Base-by-base conservation (phyloP, 2,113 vertebrate species). In the Arvicanthis niloticus region DNA sequence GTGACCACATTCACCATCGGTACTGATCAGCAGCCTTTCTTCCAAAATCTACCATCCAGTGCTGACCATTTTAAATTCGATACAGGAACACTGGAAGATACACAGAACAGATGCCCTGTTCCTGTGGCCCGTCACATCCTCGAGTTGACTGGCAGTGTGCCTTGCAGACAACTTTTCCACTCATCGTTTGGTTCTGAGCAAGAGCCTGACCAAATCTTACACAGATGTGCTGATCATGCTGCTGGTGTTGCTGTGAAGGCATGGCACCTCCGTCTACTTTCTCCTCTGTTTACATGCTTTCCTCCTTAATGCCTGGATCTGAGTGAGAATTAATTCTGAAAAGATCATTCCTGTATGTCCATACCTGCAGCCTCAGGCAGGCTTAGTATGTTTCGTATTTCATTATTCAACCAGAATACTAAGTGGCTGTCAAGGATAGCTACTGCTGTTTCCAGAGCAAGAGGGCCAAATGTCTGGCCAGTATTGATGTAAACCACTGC, bases 291-390 rank as follows among this genome's bases (percentile, higher is more conserved):
- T 40, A 68, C 88, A 67, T 85, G 89, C 58, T 72, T 94, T 93
- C 91, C 22, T 93, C 51, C 45, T 92, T 70, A 93, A 67, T 22
- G 87, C 45, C 45, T 70, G 60, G 85, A 81, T 89, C 90, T 92
- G 75, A 94, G 82, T 58, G 87, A 78, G 45, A 85, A 51, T 5
- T 68, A 48, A 78, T 68, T 81, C 73, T 91, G 70, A 42, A 75
- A 62, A 91, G n/a, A 21, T 65, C 40, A 8, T 67, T 26, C 81
- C 70, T 90, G 15, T 80, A 56, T 65, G 81, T 88, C 34, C 53
- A 22, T 89, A 85, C 86, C 22, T 89, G 62, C 80, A 90, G 3
- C 58, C 53, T 87, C 93, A 67, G 21, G 34, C 5, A 2, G 53
- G 40, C 42, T 70, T 37, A 68, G 4, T 29, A 3, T 31, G 21